Base-by-base conservation (phyloP, 2,797 vertebrate species). In the Phylloscopus collybita region DNA sequence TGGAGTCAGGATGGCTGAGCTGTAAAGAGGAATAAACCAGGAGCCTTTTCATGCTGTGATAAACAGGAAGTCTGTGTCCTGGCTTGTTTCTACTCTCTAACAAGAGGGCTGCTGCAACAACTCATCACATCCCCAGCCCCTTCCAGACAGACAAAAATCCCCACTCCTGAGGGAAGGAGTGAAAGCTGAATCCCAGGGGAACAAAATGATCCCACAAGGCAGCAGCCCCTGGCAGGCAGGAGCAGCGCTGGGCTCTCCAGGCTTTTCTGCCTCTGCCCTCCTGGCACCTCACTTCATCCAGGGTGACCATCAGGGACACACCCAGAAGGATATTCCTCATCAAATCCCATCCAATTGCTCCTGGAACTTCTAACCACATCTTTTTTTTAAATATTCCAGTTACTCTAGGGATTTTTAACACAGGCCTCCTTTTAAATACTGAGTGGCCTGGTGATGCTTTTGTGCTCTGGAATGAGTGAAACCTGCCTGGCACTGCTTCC, bases 391-490 rank as follows among this genome's bases (percentile, higher is more conserved):
- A 42, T 54, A 42, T 42, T 16, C 50, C 69, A n/a, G 17, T 2
- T 13, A 7, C 38, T 30, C 17, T 7, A 12, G 38, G 51, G 25
- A n/a, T 56, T 71, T 56, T 17, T 27, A 27, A 16, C 30, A 20
- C 17, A 16, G 40, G 13, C 7, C 13, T 66, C 16, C 32, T 76
- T 79, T 86, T 7, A 61, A 83, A 34, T 21, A 73, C 21, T 44
- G 38, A 53, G 18, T 0, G 1, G 38, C 12, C 47, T 27, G 59
- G 56, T 0, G 0, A 38, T 4, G 49, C 30, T 81, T 71, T 26
- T 15, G 26, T 4, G 51, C 45, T 72, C 67, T 15, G 4, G 32
- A 47, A 78, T 13, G 36, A 61, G 69, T 3, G 18, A 49, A 80
- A 86, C 56, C 51, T 26, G 29, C 13, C 61, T 34, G 2, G 40